Evolutionary conservation across 2,888 invertebrate species (phyloP).

Genomic region (Phortica magna): DNA sequence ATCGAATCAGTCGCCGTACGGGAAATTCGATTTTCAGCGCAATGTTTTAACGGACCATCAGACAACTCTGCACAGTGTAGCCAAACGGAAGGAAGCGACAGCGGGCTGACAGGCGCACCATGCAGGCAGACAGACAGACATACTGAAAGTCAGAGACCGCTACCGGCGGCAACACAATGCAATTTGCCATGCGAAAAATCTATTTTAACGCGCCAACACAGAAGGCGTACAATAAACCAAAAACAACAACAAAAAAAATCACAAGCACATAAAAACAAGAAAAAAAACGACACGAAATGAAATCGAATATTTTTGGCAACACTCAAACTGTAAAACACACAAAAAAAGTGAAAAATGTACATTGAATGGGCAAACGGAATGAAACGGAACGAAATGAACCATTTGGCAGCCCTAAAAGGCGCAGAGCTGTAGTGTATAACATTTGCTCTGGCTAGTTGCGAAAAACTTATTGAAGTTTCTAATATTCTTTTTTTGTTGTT

Average conservation of each 20-base stretch:
- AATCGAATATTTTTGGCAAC: constrained; percentile 40
- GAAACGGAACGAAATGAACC: neutral
- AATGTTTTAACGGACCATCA: constrained; percentile 39
- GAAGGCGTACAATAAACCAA: constrained; percentile 36
- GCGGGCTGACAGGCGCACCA: neutral
- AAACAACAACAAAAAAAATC: constrained; percentile 3
- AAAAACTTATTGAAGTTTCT: neutral
- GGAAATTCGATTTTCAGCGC: constrained; percentile 75
- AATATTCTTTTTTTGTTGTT: neutral
- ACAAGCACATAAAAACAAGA: constrained; percentile 32
- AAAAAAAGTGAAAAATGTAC: neutral
- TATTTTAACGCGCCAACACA: constrained; percentile 36
- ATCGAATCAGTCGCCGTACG: constrained; percentile 76
- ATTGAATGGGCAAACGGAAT: constrained; percentile 4
- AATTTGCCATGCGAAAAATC: constrained; percentile 51
- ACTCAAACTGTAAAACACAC: constrained; percentile 34
- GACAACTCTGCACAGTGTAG: constrained; percentile 20
- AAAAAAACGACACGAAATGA: constrained; percentile 34
- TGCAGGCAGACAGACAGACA: constrained; percentile 59
- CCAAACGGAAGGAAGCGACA: neutral
- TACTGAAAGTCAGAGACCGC: neutral
- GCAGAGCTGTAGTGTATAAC: neutral
- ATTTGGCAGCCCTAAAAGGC: neutral
- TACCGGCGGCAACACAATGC: constrained; percentile 47
- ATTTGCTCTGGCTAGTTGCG: constrained; percentile 15